Evolutionary conservation across 64 coral and sea anemone species (phyloP), one percentile per base, ranked within the genome.

Genomic region (Montipora efflorescens): DNA sequence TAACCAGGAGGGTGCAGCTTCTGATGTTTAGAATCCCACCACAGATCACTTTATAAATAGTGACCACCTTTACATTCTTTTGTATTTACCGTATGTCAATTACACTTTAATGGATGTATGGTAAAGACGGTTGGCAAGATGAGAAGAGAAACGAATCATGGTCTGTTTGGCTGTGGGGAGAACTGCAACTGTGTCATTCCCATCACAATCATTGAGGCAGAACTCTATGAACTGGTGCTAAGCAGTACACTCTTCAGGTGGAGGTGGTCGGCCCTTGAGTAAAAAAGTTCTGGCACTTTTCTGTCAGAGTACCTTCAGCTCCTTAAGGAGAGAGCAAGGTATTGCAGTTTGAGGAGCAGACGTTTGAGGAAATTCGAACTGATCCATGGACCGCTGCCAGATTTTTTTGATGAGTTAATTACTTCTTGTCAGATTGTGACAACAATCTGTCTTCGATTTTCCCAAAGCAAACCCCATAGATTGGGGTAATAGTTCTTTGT

Each of bases 281-380:
- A 1, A 76, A 36, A 11, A 46, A 11, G 12, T 76, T 46, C 8
- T 11, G 74, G 19, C 21, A 28, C 21, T 74, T 22, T 9, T 28
- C 70, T 9, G 21, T 47, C 74, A 76, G 43, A 76, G 25, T 14
- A 76, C 74, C 9, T 10, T 44, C 25, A 13, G 43, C 74, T 76
- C 25, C 25, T 43, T 28, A 3, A 76, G 23, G 25, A 76, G 74
- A 14, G 43, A 13, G 7, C 7, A 12, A 76, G 28, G 74, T 43
- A 76, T 46, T 76, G 64, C 8, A 93, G 75, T 15, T 75, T 68
- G 18, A 74, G 53, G 12, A 94, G 85, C 53, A 82, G 62, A n/a
- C 68, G 11, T 4, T 19, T 18, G 19, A 57, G 75, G 67, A 78
- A 89, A 14, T 13, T 46, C 7, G 11, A 57, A 57, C 6, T 57